These are phyloP conservation scores for Anoplius nigerrimus DNA, from an alignment of 2,888 invertebrate species.

Conservation along the genomic window DNA sequence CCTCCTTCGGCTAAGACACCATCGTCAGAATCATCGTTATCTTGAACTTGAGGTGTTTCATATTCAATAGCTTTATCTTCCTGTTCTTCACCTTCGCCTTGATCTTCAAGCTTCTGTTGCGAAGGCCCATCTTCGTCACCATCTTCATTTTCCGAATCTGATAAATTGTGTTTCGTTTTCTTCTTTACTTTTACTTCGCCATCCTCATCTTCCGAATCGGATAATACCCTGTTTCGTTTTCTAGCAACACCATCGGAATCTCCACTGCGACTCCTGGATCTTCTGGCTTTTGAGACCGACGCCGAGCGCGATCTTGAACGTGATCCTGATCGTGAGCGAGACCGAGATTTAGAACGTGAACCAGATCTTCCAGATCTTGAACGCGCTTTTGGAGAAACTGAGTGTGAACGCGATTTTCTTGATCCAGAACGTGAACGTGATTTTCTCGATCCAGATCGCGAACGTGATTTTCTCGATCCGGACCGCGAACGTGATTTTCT, in stretches of 20 bases:
- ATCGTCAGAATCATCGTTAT: slow-evolving; percentile 79
- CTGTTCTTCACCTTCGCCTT: slow-evolving; percentile 47
- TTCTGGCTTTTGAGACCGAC: slow-evolving; percentile 52
- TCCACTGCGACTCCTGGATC: slow-evolving; percentile 61
- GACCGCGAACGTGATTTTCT: slow-evolving; percentile 54
- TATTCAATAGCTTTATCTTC: slow-evolving; percentile 78
- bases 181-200: slow-evolving; percentile 65
- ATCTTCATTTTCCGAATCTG: slow-evolving; percentile 67
- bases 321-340: slow-evolving; percentile 59
- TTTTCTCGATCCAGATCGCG: slow-evolving; percentile 52
- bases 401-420: slow-evolving; percentile 44
- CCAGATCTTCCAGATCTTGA: slow-evolving; percentile 48
- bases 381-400: slow-evolving; percentile 58
- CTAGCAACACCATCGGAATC: slow-evolving; percentile 59
- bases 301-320: slow-evolving; percentile 43
- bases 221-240: slow-evolving; percentile 74
- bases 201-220: slow-evolving; percentile 79
- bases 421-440: slow-evolving; percentile 62
- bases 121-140: slow-evolving; percentile 52
- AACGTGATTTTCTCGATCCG: slow-evolving; percentile 48
- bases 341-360: slow-evolving; percentile 60
- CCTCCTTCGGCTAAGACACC: slow-evolving; percentile 73
- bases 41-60: slow-evolving; percentile 66
- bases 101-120: slow-evolving; percentile 65
- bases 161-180: slow-evolving; percentile 64